Evolutionary conservation across 1,140 invertebrate genomes (phyloP).

Genomic region (Hirudo medicinalis): DNA sequence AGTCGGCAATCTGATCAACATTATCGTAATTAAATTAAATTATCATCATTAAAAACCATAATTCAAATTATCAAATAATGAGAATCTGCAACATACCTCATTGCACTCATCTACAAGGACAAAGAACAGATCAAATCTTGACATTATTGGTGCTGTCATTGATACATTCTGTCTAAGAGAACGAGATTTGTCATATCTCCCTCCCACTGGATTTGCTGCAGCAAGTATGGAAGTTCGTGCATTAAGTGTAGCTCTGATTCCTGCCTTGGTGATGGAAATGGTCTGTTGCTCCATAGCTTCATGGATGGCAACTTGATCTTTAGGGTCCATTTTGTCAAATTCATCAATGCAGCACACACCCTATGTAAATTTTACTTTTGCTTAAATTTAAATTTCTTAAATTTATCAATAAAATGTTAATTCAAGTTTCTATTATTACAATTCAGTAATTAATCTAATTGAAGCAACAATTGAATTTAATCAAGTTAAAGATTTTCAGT

Average conservation of each 20-base stretch:
- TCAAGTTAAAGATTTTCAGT: no score
- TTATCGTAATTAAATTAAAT: no score
- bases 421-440: not conserved
- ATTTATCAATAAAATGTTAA: not conserved
- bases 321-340: conserved; percentile 97
- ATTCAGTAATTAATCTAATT: not conserved
- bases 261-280: conserved; percentile 95
- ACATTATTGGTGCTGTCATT: conserved; percentile 94
- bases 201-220: conserved; percentile 91
- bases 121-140: conserved; percentile 96
- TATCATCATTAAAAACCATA: not conserved
- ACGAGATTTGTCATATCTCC: conserved; percentile 84
- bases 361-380: conserved; percentile 27
- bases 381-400: not conserved
- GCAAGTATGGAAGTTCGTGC: conserved; percentile 94
- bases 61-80: not conserved
- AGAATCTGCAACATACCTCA: conserved; percentile 50
- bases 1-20: conserved; percentile 57
- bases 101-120: conserved; percentile 91
- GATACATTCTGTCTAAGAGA: conserved; percentile 88
- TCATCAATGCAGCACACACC: conserved; percentile 99
- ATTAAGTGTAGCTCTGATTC: conserved; percentile 88
- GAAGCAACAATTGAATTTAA: no score
- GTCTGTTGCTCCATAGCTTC: conserved; percentile 99
- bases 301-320: conserved; percentile 96